Evolutionary conservation across 1,140 invertebrate genomes (phyloP).

Genomic region (Drosophila persimilis): DNA sequence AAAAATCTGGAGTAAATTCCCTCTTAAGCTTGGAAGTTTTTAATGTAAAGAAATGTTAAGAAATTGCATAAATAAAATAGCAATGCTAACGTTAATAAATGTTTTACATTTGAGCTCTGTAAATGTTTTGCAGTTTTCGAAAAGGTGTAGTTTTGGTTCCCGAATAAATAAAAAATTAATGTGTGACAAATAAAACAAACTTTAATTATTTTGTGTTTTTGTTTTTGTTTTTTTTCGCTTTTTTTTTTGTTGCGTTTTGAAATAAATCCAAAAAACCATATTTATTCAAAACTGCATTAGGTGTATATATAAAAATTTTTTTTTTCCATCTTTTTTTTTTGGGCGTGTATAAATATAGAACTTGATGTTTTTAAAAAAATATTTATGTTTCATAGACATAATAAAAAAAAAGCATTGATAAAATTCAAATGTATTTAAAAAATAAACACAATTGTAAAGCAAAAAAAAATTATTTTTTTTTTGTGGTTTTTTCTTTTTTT

Average conservation of each 20-base stretch:
- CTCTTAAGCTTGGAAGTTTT: too few species aligned
- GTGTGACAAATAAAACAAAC: conserved; percentile 57
- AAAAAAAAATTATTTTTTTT: conserved; percentile 5
- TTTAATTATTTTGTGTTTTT: conserved; percentile 54
- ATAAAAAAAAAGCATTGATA: conserved; percentile 25
- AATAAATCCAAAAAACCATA: conserved; percentile 83
- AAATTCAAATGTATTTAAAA: conserved; percentile 24
- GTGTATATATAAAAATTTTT: conserved; percentile 62
- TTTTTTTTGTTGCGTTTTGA: conserved; percentile 75
- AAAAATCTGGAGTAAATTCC: too few species aligned
- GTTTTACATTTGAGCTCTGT: too few species aligned
- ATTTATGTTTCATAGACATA: conserved; percentile 20
- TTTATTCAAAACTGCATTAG: conserved; percentile 82
- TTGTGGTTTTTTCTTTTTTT: conserved; percentile 9
- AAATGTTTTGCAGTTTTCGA: too few species aligned
- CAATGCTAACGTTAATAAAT: too few species aligned
- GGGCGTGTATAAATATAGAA: conserved; percentile 40
- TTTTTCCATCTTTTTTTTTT: conserved; percentile 51
- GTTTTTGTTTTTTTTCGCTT: conserved; percentile 36
- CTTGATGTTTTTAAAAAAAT: conserved; percentile 29
- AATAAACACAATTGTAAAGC: conserved; percentile 27
- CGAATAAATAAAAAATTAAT: conserved; percentile 15
- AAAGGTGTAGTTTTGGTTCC: background rate
- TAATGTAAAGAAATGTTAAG: too few species aligned
- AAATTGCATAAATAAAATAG: too few species aligned